Evolutionary conservation across 2,113 vertebrate genomes (phyloP).

Genomic region (Platysternon megacephalum): DNA sequence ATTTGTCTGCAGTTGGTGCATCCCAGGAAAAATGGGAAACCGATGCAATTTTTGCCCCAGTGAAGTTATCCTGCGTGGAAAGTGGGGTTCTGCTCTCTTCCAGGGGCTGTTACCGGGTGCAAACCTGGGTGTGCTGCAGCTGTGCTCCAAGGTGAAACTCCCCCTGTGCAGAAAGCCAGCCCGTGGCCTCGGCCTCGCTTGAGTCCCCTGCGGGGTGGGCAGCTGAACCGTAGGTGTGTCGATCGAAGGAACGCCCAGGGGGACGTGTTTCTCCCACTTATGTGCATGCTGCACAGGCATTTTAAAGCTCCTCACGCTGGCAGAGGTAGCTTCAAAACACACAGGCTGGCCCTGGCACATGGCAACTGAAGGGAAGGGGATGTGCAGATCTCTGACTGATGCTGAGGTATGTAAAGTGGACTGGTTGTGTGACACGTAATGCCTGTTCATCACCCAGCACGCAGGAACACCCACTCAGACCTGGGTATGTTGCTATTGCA

Average conservation of each 20-base stretch:
- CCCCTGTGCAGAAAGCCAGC: background rate
- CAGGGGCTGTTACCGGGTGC: background rate
- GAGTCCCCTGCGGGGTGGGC: background rate
- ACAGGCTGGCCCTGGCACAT: background rate
- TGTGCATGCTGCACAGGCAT: rapidly evolving
- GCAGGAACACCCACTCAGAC: background rate
- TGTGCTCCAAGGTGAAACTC: background rate
- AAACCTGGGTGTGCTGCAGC: background rate
- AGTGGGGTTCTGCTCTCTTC: background rate
- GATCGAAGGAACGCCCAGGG: background rate
- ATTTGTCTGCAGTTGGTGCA: background rate
- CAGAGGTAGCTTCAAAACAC: background rate
- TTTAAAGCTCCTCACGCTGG: background rate
- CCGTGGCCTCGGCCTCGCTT: background rate
- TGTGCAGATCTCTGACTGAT: background rate
- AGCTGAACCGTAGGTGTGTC: background rate
- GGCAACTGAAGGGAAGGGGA: background rate
- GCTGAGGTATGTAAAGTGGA: background rate
- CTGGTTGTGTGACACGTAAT: background rate
- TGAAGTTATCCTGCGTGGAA: background rate
- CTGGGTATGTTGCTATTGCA: background rate
- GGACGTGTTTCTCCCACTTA: background rate
- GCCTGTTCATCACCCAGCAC: background rate
- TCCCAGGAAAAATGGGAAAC: background rate
- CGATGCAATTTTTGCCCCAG: background rate